These are phyloP conservation scores for Steinernema scapterisci DNA, from an alignment of 2,888 invertebrate species.

Conservation along the genomic window DNA sequence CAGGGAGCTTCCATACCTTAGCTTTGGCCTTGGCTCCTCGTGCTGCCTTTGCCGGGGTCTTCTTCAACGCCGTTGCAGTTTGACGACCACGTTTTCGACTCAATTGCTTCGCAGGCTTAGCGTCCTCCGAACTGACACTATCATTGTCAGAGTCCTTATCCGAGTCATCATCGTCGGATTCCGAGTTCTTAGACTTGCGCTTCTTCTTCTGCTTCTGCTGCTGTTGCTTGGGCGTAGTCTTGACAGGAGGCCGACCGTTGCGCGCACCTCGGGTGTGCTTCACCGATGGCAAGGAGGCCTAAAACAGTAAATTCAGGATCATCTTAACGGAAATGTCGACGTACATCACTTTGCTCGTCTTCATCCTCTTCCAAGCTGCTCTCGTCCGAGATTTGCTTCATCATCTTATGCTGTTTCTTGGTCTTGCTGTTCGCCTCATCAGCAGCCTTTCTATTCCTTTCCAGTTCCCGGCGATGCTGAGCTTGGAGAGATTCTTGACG, in stretches of 20 bases:
- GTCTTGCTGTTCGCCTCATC: background rate
- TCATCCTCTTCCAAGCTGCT: slow-evolving; percentile 32
- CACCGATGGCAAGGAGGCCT: slow-evolving; percentile 4
- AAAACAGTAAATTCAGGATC: background rate
- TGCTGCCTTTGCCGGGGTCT: too few relatives aligned
- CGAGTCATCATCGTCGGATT: background rate
- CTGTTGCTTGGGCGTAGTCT: background rate
- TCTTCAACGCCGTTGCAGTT: too few relatives aligned
- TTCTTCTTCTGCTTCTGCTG: background rate
- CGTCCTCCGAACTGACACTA: too few relatives aligned
- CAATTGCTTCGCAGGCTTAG: too few relatives aligned
- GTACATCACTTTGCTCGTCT: slow-evolving; percentile 11
- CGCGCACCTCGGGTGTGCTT: background rate
- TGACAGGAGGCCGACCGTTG: background rate
- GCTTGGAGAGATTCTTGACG: background rate
- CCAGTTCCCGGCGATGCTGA: background rate
- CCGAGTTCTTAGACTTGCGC: background rate
- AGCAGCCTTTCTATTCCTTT: background rate
- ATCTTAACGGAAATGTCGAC: background rate
- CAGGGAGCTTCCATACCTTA: too few relatives aligned
- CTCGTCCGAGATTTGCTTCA: slow-evolving; percentile 41
- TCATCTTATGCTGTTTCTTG: slow-evolving; percentile 39
- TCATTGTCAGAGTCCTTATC: too few relatives aligned
- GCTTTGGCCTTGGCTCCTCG: too few relatives aligned
- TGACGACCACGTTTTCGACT: too few relatives aligned